Percentiles rank a stretch among this genome's conserved stretches.
phyloP scores from a whole-genome alignment of 1,140 invertebrate species.

The Aphidius gifuensis region DNA sequence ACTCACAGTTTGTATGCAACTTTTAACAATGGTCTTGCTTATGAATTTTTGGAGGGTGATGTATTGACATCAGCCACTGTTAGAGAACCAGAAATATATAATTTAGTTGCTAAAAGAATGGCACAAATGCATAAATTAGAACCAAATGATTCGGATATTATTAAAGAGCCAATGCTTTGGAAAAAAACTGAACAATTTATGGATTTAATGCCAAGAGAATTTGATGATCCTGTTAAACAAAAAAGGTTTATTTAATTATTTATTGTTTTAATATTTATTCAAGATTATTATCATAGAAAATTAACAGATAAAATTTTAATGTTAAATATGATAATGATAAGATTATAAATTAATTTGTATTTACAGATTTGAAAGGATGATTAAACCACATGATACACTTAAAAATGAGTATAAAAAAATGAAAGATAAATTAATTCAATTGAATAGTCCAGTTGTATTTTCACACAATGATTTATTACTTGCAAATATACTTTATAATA shows the following conservation, averaged over 20 bases:
- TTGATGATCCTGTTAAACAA: constrained; percentile 62
- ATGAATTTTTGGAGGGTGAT: constrained; percentile 85
- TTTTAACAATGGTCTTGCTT: constrained; percentile 92
- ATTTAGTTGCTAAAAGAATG: constrained; percentile 73
- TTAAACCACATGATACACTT: constrained; percentile 66
- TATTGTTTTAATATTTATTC: neutral
- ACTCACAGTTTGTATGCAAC: constrained; percentile 85
- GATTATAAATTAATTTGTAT: neutral
- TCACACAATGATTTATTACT: constrained; percentile 96
- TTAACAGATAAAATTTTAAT: neutral
- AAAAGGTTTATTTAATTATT: constrained; percentile 53
- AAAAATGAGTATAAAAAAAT: constrained; percentile 68
- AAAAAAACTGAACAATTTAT: constrained; percentile 73
- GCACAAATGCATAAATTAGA: constrained; percentile 75
- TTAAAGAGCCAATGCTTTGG: constrained; percentile 67
- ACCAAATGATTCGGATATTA: constrained; percentile 37
- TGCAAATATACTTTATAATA: constrained; percentile 86
- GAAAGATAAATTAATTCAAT: constrained; percentile 62
- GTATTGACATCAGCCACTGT: constrained; percentile 73
- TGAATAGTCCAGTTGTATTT: constrained; percentile 85
- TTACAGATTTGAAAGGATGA: constrained; percentile 66
- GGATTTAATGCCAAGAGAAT: constrained; percentile 66
- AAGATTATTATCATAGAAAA: neutral
- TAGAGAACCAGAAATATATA: constrained; percentile 67
- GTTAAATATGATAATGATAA: neutral